Base-by-base conservation (phyloP, 1,140 invertebrate genomes). In the Rhyacophila brunnea region DNA sequence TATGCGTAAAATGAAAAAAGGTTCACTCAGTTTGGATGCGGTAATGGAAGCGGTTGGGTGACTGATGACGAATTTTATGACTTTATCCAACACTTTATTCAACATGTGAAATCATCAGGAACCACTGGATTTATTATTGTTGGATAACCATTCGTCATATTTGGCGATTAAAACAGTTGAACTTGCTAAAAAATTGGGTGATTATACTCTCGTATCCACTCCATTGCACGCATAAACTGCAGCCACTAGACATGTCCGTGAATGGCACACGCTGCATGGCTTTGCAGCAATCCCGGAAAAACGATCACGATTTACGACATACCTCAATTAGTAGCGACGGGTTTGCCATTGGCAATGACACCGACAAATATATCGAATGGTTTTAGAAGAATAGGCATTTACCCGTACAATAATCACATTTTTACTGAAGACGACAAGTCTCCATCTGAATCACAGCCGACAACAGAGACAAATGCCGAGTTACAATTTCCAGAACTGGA, bases 231-330 rank as follows among this genome's bases (percentile, higher is more conserved):
- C 67, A 70, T 35, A 73, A 71, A 57, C 61, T 79, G 1, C 75
- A 80, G 58, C 75, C 74, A 13, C 57, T 78, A 4, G 74, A 77
- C 63, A 36, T 66, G 34, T 67, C 68, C 38, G 74, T 71, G 18
- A 72, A 62, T 61, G 71, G 69, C 2, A 69, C 72, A 32, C 48
- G 71, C 77, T 66, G 67, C 42, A 35, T 83, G 77, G 75, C 68
- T 80, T 70, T 45, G 65, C 62, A 72, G 42, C 50, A 67, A 82
- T 59, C 70, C 73, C 34, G 73, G 75, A n/a, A 78, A 74, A 67
- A 66, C 72, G 6, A 76, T 82, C 66, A 69, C 70, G 10, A 76
- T 81, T 23, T 80, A 79, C 66, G 74, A 80, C 56, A 73, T 81
- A 46, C 71, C 75, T 42, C 63, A 54, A 6, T 71, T 80, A 47